Evolutionary conservation across 2,113 vertebrate species (phyloP).

Genomic region (Solenodon paradoxus): DNA sequence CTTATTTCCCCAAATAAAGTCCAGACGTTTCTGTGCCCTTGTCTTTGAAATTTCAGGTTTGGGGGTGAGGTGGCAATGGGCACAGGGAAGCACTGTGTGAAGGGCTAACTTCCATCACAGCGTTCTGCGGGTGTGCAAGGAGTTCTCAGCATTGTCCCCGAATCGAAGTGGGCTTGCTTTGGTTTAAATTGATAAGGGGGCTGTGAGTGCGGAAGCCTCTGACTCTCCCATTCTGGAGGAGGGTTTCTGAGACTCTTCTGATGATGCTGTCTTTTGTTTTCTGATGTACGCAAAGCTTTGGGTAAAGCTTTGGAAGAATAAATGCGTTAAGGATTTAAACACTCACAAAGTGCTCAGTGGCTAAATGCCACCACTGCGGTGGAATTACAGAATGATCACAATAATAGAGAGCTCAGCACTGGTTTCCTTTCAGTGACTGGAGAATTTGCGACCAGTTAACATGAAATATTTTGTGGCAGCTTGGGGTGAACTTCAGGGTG

Average conservation of each 20-base stretch:
- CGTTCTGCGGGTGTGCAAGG: neutral
- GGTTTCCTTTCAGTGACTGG: conserved; percentile 43
- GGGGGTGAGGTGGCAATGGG: neutral
- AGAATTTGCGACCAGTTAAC: conserved; percentile 46
- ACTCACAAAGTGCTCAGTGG: conserved; percentile 72
- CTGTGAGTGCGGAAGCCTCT: conserved; percentile 27
- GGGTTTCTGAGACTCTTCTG: conserved; percentile 58
- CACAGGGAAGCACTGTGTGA: neutral
- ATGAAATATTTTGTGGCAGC: neutral
- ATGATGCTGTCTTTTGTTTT: conserved; percentile 48
- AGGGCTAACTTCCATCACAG: neutral
- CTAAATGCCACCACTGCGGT: conserved; percentile 72
- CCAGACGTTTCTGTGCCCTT: neutral
- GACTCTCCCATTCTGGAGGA: conserved; percentile 21
- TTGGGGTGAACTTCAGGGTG: neutral
- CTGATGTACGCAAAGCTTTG: too few relatives aligned
- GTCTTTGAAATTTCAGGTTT: neutral
- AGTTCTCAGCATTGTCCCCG: neutral
- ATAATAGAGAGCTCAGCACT: conserved; percentile 49
- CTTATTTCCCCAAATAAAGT: neutral
- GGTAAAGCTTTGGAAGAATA: conserved; percentile 75
- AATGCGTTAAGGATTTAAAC: conserved; percentile 77
- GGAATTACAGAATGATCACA: conserved; percentile 76
- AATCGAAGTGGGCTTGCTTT: neutral
- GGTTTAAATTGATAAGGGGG: conserved; percentile 50